Percentiles rank a stretch among this genome's conserved stretches.
Conservation (phyloP, 2,113 vertebrate genomes). For the Sinocyclocheilus maitianheensis region DNA sequence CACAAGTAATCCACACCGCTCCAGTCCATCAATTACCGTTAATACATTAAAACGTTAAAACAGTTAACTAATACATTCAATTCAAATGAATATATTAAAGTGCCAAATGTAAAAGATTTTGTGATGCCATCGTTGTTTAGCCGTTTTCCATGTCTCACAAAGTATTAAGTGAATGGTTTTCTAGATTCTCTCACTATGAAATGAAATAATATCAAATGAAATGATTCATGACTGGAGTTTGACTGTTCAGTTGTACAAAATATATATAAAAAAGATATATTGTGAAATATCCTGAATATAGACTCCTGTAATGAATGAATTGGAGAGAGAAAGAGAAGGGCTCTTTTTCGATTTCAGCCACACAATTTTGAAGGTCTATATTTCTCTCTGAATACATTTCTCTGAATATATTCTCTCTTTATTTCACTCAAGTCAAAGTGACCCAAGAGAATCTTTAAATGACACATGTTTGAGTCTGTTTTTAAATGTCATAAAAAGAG, state of each 20-base stretch:
- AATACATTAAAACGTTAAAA: no score
- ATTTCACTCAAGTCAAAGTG: neutral
- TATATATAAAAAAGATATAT: neutral
- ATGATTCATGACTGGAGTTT: neutral
- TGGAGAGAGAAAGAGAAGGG: neutral
- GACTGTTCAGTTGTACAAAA: neutral
- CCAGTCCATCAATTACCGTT: no score
- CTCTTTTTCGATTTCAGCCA: neutral
- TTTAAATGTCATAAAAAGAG: neutral
- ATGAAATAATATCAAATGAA: neutral
- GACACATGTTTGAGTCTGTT: neutral
- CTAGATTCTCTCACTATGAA: neutral
- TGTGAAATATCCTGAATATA: no score
- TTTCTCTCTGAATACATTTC: neutral
- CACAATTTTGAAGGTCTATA: conserved; percentile 9
- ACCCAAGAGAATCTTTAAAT: neutral
- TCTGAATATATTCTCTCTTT: neutral
- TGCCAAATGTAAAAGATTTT: neutral
- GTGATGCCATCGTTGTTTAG: neutral
- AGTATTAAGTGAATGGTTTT: neutral
- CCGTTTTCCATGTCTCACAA: neutral
- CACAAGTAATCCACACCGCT: no score
- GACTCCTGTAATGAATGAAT: neutral
- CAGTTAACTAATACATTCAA: no score
- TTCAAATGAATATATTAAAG: neutral